Base-by-base conservation (phyloP, 2,113 vertebrate species). In the Agapornis roseicollis region DNA sequence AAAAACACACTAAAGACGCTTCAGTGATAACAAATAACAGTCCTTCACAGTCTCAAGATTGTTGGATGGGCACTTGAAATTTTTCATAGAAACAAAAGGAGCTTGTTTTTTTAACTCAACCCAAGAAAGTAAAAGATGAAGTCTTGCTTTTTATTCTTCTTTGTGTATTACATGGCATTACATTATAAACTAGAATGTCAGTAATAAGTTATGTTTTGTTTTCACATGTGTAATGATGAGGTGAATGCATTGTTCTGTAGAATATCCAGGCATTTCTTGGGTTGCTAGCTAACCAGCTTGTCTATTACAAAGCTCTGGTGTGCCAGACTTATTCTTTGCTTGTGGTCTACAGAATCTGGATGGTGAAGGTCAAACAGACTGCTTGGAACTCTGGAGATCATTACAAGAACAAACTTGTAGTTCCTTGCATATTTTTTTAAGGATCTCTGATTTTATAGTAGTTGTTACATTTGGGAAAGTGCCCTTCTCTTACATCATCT, bases 251-350 rank as follows among this genome's bases (percentile, higher is more conserved):
- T 94, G 90, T 92, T 90, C 63, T 80, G 53, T 63, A 65, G 61
- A 82, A 58, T 88, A 81, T 90, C 72, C 81, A 85, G 88, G 88
- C 81, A 89, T 92, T 90, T 94, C 93, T 56, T 77, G 73, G 73
- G 72, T 37, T 77, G 86, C 70, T 81, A 5, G 23, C 76, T 76
- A 64, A 76, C 77, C 49, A 90, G 42, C 37, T 84, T 65, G 80
- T 72, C 47, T 41, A 24, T 14, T 94, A 85, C 44, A 94, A 72
- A 76, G 88, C 78, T 93, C 23, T 52, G 69, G 80, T 61, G 52
- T 94, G 68, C 69, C 78, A 72, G 70, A 37, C 37, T 86, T 95
- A 29, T 4, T 85, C 58, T 88, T 23, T 89, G 93, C 53, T 74
- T 85, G 60, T 93, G 60, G 41, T 85, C 81, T 70, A 8, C 41